Evolutionary conservation across 1,140 invertebrate genomes (phyloP).

Genomic region (Drosophila santomea): DNA sequence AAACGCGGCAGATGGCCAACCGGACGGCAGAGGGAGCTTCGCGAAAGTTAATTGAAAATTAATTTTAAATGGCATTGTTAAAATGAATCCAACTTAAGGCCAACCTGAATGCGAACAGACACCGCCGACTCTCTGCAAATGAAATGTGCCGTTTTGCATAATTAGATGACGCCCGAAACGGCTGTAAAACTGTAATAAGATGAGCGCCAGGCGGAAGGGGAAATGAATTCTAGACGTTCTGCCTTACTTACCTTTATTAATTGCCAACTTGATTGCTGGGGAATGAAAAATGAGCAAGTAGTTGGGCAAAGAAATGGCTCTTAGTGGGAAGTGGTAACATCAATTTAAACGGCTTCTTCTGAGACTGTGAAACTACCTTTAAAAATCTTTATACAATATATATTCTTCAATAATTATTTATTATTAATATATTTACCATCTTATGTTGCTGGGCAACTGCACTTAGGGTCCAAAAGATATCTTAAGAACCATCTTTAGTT

Average conservation of each 20-base stretch:
- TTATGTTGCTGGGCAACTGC: background rate
- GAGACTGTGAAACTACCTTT: background rate
- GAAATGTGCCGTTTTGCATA: constrained; percentile 67
- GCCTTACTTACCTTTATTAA: constrained; percentile 39
- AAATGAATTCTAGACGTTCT: constrained; percentile 28
- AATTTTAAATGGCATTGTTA: constrained; percentile 78
- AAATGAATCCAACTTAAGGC: constrained; percentile 45
- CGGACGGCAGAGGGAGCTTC: constrained; percentile 9
- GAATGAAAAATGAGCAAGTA: constrained; percentile 27
- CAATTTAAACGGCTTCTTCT: background rate
- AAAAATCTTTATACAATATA: background rate
- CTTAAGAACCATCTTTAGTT: constrained; percentile 9
- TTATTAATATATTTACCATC: too few species aligned
- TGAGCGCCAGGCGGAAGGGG: constrained; percentile 26
- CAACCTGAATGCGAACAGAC: constrained; percentile 23
- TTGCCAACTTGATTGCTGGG: constrained; percentile 36
- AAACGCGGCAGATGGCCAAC: constrained; percentile 36
- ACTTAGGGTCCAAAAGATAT: background rate
- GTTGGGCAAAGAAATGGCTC: background rate
- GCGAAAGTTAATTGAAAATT: constrained; percentile 78
- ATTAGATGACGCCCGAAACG: constrained; percentile 63
- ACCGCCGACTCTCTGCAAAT: constrained; percentile 34
- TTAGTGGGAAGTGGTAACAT: background rate
- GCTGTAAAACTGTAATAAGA: constrained; percentile 64
- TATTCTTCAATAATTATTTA: too few species aligned